Evolutionary conservation across 2,888 invertebrate genomes (phyloP).

Genomic region (Volucella zonaria): DNA sequence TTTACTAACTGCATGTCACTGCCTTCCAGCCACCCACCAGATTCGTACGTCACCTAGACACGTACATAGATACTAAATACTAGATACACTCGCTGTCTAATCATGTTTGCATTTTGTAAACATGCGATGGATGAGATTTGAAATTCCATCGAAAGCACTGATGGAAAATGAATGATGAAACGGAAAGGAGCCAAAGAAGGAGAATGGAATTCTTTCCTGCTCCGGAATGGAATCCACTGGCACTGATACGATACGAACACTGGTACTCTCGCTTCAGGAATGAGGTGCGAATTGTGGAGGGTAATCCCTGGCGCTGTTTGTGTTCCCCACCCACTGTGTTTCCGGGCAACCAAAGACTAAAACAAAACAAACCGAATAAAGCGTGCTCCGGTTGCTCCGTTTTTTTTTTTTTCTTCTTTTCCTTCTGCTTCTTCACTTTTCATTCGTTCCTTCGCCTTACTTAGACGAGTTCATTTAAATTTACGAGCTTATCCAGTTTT

Average conservation of each 20-base stretch:
- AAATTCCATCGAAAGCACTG: constrained; percentile 36
- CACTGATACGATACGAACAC: too few relatives aligned
- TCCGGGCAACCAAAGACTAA: constrained; percentile 29
- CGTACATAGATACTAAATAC: background rate
- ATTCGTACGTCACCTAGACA: background rate
- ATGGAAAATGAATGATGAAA: background rate
- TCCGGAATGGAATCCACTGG: constrained; percentile 12
- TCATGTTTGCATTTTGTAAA: constrained; percentile 51
- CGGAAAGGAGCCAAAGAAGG: background rate
- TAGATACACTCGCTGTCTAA: constrained; percentile 14
- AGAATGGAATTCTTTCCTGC: constrained; percentile 9
- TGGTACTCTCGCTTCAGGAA: constrained; percentile 25
- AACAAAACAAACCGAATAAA: constrained; percentile 26
- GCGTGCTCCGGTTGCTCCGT: constrained; percentile 25
- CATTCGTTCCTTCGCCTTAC: background rate
- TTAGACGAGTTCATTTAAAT: constrained; percentile 52
- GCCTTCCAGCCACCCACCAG: background rate
- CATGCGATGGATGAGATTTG: constrained; percentile 36
- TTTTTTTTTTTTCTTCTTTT: background rate
- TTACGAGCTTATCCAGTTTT: constrained; percentile 41
- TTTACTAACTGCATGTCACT: background rate
- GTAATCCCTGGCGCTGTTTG: constrained; percentile 39
- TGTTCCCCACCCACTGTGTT: constrained; percentile 43
- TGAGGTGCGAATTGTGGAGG: constrained; percentile 46
- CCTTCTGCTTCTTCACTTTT: background rate